Base-by-base conservation (phyloP, 2,888 invertebrate species). In the Agonopterix heracliana region DNA sequence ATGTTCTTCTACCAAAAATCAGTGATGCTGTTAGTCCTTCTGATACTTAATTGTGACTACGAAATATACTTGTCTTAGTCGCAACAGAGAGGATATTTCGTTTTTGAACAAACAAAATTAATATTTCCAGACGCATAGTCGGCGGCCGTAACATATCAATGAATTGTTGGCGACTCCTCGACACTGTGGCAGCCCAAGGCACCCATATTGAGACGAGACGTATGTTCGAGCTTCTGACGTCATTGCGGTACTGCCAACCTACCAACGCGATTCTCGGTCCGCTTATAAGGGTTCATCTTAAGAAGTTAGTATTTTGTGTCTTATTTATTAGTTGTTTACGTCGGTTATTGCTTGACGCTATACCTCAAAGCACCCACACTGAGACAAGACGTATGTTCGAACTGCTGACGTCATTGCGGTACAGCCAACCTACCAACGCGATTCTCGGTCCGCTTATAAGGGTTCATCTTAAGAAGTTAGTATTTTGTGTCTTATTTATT, bases 81-180 rank as follows among this genome's bases (percentile, higher is more conserved):
- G 17, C 17, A 17, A 17, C 17, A 17, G 17, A 17, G 17, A 17
- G 2, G 17, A 17, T 17, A 1, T 17, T 17, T 17, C 17, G 17
- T 3, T 17, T 3, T 17, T 17, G 17, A 17, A 17, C 3, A 17
- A 17, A 17, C 17, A 17, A 17, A 17, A 3, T 3, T 17, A 17
- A 17, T 17, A 3, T 17, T 26, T 41, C 11, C 63, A 88, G 89
- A 47, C 72, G 73, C 5, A 59, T 88, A 4, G 49, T 64, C 0
- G 87, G 88, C 14, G 91, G 91, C 13, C 81, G 86, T 9, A 74
- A 82, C 53, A 74, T 91, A 35, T 77, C 89, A 34, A 85, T 89
- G 71, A 92, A 92, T 61, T 91, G 93, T 49, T 91, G 91, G 90
- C 81, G 89, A 1, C 68, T 94, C 1, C 67, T 94, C 1, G 89